phyloP scores from a whole-genome alignment of 2,113 vertebrate species.

The Anolis carolinensis region DNA sequence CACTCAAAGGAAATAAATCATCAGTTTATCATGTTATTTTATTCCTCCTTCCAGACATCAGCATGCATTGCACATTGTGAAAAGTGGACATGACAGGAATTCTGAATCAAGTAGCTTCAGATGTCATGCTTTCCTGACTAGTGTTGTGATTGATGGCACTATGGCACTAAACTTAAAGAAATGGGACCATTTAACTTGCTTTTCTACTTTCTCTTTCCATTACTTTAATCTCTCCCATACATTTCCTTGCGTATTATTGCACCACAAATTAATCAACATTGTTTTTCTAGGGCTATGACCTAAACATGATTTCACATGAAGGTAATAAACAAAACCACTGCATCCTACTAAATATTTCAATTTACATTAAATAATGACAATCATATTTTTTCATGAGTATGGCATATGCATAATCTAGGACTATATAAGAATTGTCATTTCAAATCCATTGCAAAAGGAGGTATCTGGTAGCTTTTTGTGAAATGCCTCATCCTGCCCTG shows the following conservation, averaged over 20 bases:
- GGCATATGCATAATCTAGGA: too few species aligned
- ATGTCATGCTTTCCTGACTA: constrained; percentile 14
- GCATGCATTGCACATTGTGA: constrained; percentile 39
- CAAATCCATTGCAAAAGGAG: too few species aligned
- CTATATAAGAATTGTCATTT: too few species aligned
- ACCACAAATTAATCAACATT: neutral
- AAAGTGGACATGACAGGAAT: constrained; percentile 54
- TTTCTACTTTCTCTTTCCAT: neutral
- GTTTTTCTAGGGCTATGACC: neutral
- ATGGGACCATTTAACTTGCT: neutral
- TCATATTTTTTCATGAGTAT: accelerated
- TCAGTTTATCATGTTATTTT: constrained; percentile 56
- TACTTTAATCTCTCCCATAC: neutral
- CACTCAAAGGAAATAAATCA: constrained; percentile 67
- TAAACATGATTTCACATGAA: accelerated
- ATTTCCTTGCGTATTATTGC: neutral
- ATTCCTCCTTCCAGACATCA: constrained; percentile 45
- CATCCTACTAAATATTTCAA: neutral
- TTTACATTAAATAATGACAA: constrained; percentile 13
- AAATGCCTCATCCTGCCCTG: too few species aligned
- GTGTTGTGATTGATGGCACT: constrained; percentile 44
- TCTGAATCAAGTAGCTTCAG: constrained; percentile 41
- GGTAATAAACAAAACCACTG: neutral
- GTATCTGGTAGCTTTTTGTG: too few species aligned
- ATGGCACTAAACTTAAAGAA: constrained; percentile 30